Conservation (phyloP, 1,140 invertebrate species). For the Bacillus rossius region DNA sequence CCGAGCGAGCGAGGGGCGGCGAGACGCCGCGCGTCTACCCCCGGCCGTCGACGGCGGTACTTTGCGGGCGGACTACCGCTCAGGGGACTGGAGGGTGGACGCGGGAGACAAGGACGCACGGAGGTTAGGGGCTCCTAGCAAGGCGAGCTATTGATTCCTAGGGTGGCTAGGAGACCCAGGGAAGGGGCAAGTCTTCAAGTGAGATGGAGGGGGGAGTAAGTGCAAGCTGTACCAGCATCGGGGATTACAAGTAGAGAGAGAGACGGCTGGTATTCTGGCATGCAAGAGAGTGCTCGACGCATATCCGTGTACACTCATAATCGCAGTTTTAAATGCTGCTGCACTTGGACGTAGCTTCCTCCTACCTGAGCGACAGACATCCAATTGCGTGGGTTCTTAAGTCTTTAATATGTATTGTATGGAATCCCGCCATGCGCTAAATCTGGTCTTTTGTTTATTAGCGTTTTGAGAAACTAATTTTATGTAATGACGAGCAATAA, state of each 20-base stretch:
- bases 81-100: neutral
- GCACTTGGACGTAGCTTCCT: too few species aligned
- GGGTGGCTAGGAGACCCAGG: neutral
- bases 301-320: too few species aligned
- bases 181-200: neutral
- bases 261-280: too few species aligned
- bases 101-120: neutral
- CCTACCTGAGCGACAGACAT: too few species aligned
- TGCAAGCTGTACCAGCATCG: constrained; percentile 10
- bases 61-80: constrained; percentile 17
- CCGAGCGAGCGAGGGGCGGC: neutral
- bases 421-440: too few species aligned
- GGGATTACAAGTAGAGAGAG: constrained; percentile 2
- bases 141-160: constrained; percentile 12
- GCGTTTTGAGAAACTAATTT: too few species aligned
- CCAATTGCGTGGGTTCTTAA: too few species aligned
- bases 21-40: constrained; percentile 19
- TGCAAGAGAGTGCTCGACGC: too few species aligned
- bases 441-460: too few species aligned
- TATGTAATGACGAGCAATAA: too few species aligned
- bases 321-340: too few species aligned
- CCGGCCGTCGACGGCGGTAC: constrained; percentile 14
- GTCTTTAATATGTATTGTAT: too few species aligned
- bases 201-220: constrained; percentile 6
- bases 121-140: constrained; percentile 13